A percentile compares a stretch with the other conserved stretches of the same genome.
Evolutionary conservation across 2,888 invertebrate species (phyloP).

Genomic region (Atherix ibis): DNA sequence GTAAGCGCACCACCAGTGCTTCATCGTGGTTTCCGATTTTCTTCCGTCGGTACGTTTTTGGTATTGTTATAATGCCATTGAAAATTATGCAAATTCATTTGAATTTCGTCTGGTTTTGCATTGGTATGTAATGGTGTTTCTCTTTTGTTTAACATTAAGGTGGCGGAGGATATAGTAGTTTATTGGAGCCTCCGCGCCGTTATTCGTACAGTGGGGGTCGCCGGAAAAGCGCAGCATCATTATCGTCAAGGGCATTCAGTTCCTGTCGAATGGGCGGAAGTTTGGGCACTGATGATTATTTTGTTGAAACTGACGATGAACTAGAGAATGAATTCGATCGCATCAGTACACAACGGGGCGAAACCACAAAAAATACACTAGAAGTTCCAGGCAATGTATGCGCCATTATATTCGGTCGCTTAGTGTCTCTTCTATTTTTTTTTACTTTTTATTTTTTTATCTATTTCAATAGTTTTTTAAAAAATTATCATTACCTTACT

Average conservation of each 20-base stretch:
- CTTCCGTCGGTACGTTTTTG: conserved; percentile 36
- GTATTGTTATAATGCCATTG: not conserved
- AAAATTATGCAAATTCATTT: not conserved
- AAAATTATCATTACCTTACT: too few species aligned
- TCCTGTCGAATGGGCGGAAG: conserved; percentile 33
- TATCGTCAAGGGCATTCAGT: conserved; percentile 34
- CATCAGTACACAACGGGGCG: conserved; percentile 23
- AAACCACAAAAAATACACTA: conserved; percentile 27
- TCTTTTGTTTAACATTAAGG: conserved; percentile 15
- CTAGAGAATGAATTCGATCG: conserved; percentile 35
- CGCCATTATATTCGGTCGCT: too few species aligned
- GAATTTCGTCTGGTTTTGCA: not conserved
- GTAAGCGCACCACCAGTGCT: conserved; percentile 41
- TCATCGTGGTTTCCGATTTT: conserved; percentile 38
- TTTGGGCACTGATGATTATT: conserved; percentile 33
- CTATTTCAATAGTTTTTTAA: too few species aligned
- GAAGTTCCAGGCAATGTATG: conserved; percentile 31
- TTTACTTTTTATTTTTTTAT: too few species aligned
- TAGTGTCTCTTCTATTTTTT: too few species aligned
- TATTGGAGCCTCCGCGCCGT: conserved; percentile 52
- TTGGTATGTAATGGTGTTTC: not conserved
- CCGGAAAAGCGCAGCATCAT: conserved; percentile 45
- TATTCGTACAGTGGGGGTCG: conserved; percentile 35
- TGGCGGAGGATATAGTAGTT: conserved; percentile 53
- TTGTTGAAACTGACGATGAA: conserved; percentile 33